Percentiles rank a stretch among this genome's conserved stretches.
Evolutionary conservation across 2,797 vertebrate genomes (phyloP).

Genomic region (Mormyrops attenuatus): DNA sequence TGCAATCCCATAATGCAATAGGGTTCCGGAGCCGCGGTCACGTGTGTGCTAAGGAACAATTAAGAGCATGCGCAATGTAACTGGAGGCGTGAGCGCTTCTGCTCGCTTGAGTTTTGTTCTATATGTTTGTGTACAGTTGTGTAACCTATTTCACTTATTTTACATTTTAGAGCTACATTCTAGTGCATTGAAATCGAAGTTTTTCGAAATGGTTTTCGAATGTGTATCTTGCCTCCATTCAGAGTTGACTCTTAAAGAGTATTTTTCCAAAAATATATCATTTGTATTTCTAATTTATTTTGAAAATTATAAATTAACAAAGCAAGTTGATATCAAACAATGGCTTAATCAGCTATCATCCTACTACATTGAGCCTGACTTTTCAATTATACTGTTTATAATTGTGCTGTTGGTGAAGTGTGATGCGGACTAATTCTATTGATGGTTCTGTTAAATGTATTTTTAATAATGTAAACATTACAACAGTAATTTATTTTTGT

Average conservation of each 20-base stretch:
- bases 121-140: too few relatives aligned
- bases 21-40: neutral
- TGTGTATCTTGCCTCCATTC: neutral
- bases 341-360: neutral
- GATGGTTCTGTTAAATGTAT: neutral
- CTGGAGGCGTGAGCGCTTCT: too few relatives aligned
- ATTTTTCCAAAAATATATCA: neutral
- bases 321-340: neutral
- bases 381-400: neutral
- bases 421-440: neutral
- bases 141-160: too few relatives aligned
- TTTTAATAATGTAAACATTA: neutral
- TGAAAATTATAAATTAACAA: neutral
- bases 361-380: neutral
- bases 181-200: too few relatives aligned
- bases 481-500: neutral
- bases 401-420: neutral
- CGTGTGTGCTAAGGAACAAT: neutral
- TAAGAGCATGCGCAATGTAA: neutral
- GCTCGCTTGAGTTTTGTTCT: too few relatives aligned
- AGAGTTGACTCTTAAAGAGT: neutral
- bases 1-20: constrained; percentile 24
- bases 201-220: neutral
- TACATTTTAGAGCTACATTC: too few relatives aligned
- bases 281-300: neutral